Conservation (phyloP, 2,888 invertebrate genomes). For the Mythimna lalbum region DNA sequence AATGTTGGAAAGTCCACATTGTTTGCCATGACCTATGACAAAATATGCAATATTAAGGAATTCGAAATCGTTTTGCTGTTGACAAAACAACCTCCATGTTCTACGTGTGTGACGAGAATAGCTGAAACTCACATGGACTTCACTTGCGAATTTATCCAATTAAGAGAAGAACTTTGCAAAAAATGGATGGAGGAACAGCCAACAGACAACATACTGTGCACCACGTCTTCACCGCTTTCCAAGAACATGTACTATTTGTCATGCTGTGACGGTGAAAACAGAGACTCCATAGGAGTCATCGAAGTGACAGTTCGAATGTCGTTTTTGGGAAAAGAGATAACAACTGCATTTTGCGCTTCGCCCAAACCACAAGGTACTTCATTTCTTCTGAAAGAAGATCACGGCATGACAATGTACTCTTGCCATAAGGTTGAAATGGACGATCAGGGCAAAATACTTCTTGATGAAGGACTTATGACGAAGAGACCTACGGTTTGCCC, state of each 20-base stretch:
- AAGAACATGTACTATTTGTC: conserved; percentile 84
- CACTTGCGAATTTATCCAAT: conserved; percentile 77
- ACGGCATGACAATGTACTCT: conserved; percentile 86
- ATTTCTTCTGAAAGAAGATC: conserved; percentile 80
- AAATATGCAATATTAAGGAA: conserved; percentile 83
- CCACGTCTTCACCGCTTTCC: conserved; percentile 82
- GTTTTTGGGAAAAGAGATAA: conserved; percentile 87
- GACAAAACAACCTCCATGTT: conserved; percentile 85
- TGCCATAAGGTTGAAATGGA: conserved; percentile 88
- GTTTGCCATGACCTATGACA: conserved; percentile 88
- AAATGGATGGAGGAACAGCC: conserved; percentile 84
- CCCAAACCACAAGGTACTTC: conserved; percentile 79
- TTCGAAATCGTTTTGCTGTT: conserved; percentile 80
- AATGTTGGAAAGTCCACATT: conserved; percentile 86
- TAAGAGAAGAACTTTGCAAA: conserved; percentile 83
- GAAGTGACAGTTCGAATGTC: conserved; percentile 86
- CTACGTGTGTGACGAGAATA: conserved; percentile 82
- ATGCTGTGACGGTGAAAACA: conserved; percentile 76
- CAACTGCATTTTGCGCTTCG: conserved; percentile 82
- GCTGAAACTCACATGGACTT: conserved; percentile 84
- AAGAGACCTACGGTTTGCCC: conserved; percentile 68
- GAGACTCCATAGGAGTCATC: conserved; percentile 84
- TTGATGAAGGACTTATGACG: conserved; percentile 81
- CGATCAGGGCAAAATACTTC: conserved; percentile 83
- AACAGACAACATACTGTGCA: conserved; percentile 83